These are phyloP conservation scores for Donacobius atricapilla DNA, from an alignment of 2,113 vertebrate species.

Conservation along the genomic window DNA sequence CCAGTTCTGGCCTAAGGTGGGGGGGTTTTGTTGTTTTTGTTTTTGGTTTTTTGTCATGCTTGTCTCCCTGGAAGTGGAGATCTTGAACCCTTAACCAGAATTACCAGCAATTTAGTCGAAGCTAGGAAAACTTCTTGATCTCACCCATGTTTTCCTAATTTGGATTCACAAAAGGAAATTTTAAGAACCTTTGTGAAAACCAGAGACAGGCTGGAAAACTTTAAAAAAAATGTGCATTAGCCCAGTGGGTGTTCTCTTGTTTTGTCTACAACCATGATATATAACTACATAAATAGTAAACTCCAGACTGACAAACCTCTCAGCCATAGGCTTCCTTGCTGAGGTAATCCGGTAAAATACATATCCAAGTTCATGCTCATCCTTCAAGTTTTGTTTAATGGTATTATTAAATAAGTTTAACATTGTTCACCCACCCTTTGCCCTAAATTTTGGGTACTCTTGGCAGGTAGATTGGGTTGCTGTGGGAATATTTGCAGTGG, in stretches of 20 bases:
- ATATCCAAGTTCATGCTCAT: background rate
- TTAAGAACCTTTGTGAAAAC: background rate
- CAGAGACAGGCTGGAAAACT: background rate
- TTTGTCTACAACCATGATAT: background rate
- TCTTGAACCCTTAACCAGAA: background rate
- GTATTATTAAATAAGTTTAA: background rate
- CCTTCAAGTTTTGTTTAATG: background rate
- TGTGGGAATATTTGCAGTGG: slow-evolving; percentile 58
- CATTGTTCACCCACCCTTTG: background rate
- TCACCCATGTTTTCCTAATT: background rate
- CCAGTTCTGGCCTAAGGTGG: background rate
- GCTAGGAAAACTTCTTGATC: background rate
- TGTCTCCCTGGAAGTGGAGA: background rate
- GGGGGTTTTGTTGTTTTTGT: no score
- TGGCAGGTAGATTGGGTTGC: background rate
- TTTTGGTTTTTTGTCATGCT: background rate
- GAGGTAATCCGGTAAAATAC: background rate
- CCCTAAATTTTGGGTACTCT: slow-evolving; percentile 26
- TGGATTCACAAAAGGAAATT: background rate
- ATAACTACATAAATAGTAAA: background rate
- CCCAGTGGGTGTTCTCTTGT: background rate
- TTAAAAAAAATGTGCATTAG: background rate
- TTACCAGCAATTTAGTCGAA: background rate
- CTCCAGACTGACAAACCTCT: background rate
- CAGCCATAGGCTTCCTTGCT: background rate